Evolutionary conservation across 30 jellyfish, hydroid and myxozoan genomes (phyloP).

Genomic region (Turritopsis dohrnii): DNA sequence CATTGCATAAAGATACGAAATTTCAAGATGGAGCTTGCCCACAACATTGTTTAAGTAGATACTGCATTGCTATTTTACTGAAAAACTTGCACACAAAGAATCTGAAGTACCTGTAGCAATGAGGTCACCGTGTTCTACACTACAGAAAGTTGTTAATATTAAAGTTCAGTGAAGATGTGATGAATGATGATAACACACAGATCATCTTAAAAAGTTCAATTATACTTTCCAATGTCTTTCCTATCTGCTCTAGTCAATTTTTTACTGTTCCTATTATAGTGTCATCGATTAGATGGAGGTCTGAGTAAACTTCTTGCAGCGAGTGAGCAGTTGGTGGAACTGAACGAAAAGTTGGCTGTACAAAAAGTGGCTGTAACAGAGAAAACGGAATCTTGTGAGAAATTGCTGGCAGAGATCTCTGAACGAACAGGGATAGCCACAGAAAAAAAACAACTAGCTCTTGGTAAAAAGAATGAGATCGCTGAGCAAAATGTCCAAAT

Average conservation of each 20-base stretch:
- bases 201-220: background rate
- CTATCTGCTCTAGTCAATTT: background rate
- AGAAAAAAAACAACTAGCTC: slow-evolving; percentile 82
- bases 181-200: too few relatives aligned
- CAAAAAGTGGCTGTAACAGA: slow-evolving; percentile 97
- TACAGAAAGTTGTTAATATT: too few relatives aligned
- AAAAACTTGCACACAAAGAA: too few relatives aligned
- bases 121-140: too few relatives aligned
- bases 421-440: slow-evolving; percentile 72
- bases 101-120: too few relatives aligned
- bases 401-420: slow-evolving; percentile 72
- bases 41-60: too few relatives aligned
- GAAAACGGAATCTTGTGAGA: slow-evolving; percentile 92
- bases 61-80: too few relatives aligned
- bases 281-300: slow-evolving; percentile 96
- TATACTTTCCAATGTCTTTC: background rate
- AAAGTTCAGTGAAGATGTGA: too few relatives aligned
- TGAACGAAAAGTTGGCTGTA: slow-evolving; percentile 78
- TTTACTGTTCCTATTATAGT: slow-evolving; percentile 32
- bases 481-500: slow-evolving; percentile 82
- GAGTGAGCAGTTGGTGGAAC: slow-evolving; percentile 82
- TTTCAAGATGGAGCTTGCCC: too few relatives aligned
- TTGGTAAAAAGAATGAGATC: slow-evolving; percentile 77
- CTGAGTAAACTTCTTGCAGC: slow-evolving; percentile 84
- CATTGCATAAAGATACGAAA: too few relatives aligned